Evolutionary conservation across 2,113 vertebrate species (phyloP), one percentile per base, ranked within the genome.

Genomic region (Nibea albiflora): DNA sequence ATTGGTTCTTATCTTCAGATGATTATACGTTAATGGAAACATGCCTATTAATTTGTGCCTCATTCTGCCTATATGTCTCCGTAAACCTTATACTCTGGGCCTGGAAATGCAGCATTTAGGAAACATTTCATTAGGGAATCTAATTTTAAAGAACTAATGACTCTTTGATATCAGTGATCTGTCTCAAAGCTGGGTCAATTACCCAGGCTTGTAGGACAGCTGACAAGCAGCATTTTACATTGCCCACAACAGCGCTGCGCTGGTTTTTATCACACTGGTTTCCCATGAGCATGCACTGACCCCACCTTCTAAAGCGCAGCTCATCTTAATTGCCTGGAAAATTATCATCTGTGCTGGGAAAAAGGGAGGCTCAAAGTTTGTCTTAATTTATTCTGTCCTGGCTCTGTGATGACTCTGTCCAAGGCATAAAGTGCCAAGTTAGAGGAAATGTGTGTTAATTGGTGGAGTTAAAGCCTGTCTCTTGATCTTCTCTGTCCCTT

Each of bases 301-400:
- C 91, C 90, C 86, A 76, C 88, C 80, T 70, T 80, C 79, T 53
- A 80, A 81, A 83, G 78, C 54, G 46, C 75, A 75, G 74, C 87
- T 78, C 79, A 46, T 90, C 90, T 88, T 93, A 92, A 93, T 93
- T 94, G 93, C 86, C 90, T 91, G 89, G 89, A 93, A 94, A 93
- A 94, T 90, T 24, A 89, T 91, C 92, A 91, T 90, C 92, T 93
- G 92, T 78, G 83, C 86, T 39, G 76, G 61, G 74, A 89, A 79
- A 35, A 85, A 61, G 80, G 66, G 24, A 78, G 60, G 78, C 85
- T 87, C 78, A 53, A 73, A 87, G 75, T 86, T 91, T 81, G 73
- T 81, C 86, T 89, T 83, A 72, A 84, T 87, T 84, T 78, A 81
- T 76, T 86, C 87, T 69, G 74, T 85, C 67, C 65, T 63, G 58